phyloP scores from a whole-genome alignment of 2,113 vertebrate species.

The Percina caprodes region DNA sequence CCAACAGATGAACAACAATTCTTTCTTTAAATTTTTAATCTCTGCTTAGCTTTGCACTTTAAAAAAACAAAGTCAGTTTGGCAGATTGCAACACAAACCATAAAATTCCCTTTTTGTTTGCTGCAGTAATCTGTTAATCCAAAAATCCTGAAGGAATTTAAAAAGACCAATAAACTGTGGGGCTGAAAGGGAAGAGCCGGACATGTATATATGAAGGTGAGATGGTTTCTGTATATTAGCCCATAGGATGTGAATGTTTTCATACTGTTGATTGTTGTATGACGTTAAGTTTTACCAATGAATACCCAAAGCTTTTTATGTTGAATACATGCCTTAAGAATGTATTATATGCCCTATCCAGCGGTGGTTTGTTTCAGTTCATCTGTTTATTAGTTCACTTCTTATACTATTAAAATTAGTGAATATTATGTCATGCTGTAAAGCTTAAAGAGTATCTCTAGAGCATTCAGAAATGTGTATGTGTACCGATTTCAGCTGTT shows the following conservation, averaged over 20 bases:
- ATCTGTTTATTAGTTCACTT: neutral
- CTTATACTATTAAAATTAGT: neutral
- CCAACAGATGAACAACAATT: neutral
- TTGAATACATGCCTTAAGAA: slow-evolving; percentile 27
- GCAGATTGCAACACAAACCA: neutral
- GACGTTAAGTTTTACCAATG: neutral
- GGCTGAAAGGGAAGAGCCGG: neutral
- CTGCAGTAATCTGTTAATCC: neutral
- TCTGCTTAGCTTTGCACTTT: slow-evolving; percentile 25
- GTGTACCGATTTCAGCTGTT: neutral
- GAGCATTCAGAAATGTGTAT: slow-evolving; percentile 5
- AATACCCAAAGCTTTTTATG: neutral
- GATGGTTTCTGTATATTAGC: neutral
- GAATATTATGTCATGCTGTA: neutral
- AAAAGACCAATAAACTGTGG: neutral
- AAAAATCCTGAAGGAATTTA: neutral
- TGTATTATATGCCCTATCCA: slow-evolving; percentile 12
- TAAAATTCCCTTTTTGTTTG: neutral
- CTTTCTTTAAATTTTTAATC: neutral
- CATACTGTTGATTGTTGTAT: neutral
- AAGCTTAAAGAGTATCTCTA: neutral
- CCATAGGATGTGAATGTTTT: slow-evolving; percentile 24
- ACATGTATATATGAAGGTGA: neutral
- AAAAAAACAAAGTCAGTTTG: neutral
- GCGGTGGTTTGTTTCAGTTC: neutral